Percentiles rank a stretch among this genome's conserved stretches.
These are phyloP conservation scores for Macrosoma leucophasiata DNA, from an alignment of 2,888 invertebrate species.

Conservation along the genomic window DNA sequence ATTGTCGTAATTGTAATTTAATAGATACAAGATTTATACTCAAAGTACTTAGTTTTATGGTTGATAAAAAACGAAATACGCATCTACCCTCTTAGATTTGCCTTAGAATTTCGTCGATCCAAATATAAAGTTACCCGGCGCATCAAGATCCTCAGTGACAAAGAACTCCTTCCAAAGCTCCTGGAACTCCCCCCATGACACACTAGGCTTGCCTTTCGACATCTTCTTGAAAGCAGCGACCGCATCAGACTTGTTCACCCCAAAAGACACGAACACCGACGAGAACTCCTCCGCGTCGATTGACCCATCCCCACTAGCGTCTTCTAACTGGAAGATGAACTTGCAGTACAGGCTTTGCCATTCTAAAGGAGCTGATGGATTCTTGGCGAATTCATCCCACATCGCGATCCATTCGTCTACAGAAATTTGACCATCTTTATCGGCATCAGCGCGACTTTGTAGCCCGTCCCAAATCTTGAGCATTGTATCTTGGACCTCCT, in stretches of 20 bases:
- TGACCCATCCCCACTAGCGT: constrained; percentile 84
- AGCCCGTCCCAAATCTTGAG: constrained; percentile 90
- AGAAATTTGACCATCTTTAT: constrained; percentile 90
- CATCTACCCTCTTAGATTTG: too few species aligned
- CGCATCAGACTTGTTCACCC: constrained; percentile 83
- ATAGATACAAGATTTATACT: too few species aligned
- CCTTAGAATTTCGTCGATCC: constrained; percentile 86
- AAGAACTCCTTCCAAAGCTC: constrained; percentile 91
- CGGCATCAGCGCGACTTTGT: constrained; percentile 85
- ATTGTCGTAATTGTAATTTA: too few species aligned
- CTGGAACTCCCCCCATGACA: constrained; percentile 85
- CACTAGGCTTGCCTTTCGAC: constrained; percentile 82
- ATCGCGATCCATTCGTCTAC: constrained; percentile 91
- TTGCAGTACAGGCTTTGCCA: constrained; percentile 92
- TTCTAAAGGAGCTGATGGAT: constrained; percentile 82
- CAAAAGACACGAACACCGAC: constrained; percentile 87
- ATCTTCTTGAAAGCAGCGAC: constrained; percentile 86
- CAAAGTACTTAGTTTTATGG: too few species aligned
- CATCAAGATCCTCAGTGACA: constrained; percentile 83
- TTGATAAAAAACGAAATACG: too few species aligned
- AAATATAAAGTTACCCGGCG: constrained; percentile 91
- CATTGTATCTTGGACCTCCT: constrained; percentile 83
- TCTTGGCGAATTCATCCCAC: constrained; percentile 88
- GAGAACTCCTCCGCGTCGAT: constrained; percentile 91
- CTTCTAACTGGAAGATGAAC: constrained; percentile 91